These are phyloP conservation scores for Therioaphis trifolii DNA, from an alignment of 2,888 invertebrate species.

Conservation along the genomic window DNA sequence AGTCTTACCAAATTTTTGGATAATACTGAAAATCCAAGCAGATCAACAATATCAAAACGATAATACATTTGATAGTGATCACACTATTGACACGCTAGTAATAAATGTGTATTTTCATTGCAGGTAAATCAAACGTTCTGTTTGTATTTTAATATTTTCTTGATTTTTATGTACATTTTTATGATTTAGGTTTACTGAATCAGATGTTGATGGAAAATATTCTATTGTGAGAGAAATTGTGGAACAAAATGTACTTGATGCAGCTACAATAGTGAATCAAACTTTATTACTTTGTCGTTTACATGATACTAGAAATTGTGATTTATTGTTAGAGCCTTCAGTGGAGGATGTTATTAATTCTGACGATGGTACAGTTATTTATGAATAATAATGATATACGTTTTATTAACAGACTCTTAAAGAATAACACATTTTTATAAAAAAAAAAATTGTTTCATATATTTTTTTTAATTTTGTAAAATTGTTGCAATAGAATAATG, in stretches of 20 bases:
- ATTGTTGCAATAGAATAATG: too few species aligned
- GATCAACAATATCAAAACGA: conserved; percentile 68
- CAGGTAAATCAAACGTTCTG: conserved; percentile 69
- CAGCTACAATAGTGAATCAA: conserved; percentile 74
- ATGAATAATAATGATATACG: background rate
- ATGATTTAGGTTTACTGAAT: conserved; percentile 71
- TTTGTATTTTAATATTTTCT: background rate
- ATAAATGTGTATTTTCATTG: conserved; percentile 78
- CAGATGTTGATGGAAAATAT: conserved; percentile 70
- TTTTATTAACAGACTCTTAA: background rate
- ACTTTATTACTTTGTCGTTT: conserved; percentile 77
- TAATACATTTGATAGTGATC: background rate
- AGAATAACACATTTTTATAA: too few species aligned
- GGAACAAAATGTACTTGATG: conserved; percentile 39
- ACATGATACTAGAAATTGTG: conserved; percentile 76
- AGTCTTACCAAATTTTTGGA: conserved; percentile 78
- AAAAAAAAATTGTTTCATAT: too few species aligned
- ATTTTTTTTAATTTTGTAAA: too few species aligned
- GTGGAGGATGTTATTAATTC: conserved; percentile 70
- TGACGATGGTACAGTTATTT: conserved; percentile 24
- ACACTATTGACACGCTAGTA: background rate
- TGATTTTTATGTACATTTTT: background rate
- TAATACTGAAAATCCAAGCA: conserved; percentile 74
- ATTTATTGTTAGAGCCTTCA: conserved; percentile 76
- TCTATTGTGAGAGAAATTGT: conserved; percentile 35